Base-by-base conservation (phyloP, 2,888 invertebrate species). In the Thera obeliscata region DNA sequence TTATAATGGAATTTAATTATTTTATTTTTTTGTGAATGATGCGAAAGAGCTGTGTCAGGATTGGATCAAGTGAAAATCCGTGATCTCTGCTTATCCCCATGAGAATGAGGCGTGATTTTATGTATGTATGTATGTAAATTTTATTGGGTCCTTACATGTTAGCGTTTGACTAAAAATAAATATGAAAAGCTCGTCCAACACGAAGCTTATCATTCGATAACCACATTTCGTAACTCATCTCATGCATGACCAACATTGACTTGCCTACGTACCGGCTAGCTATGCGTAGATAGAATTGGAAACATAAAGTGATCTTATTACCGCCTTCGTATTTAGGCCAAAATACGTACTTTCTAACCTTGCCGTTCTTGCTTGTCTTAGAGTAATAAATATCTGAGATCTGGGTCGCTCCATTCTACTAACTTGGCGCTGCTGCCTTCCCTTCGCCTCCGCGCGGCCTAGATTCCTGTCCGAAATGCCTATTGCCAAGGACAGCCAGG, bases 391-490 rank as follows among this genome's bases (percentile, higher is more conserved):
- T 71, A 72, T 73, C 68, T 69, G 70, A 72, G 72, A 78, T 76
- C 78, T 82, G 75, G 82, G 80, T 75, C 80, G 75, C 75, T 77
- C 76, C 78, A 71, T 76, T 78, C 74, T 76, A 73, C 71, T 73
- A 75, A 72, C 72, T 74, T 72, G 70, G 63, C 70, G 69, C 67
- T 75, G 72, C 75, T 74, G 80, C 78, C 81, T 80, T 82, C 83
- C 82, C 81, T 82, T 81, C 80, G 81, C 80, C 80, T 79, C 74
- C 76, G 74, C 77, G 69, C 73, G 87, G 84, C 87, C 88, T 88
- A 87, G 82, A 87, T 88, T 85, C 81, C 73, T 76, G 76, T 75
- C 81, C 77, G 74, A 87, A 87, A 84, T 83, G 81, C 80, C 85
- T 84, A 79, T 76, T 76, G 81, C 77, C 85, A 86, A 88, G 87